Evolutionary conservation across 1,140 invertebrate species (phyloP).

Genomic region (Drosophila parabipectinata): DNA sequence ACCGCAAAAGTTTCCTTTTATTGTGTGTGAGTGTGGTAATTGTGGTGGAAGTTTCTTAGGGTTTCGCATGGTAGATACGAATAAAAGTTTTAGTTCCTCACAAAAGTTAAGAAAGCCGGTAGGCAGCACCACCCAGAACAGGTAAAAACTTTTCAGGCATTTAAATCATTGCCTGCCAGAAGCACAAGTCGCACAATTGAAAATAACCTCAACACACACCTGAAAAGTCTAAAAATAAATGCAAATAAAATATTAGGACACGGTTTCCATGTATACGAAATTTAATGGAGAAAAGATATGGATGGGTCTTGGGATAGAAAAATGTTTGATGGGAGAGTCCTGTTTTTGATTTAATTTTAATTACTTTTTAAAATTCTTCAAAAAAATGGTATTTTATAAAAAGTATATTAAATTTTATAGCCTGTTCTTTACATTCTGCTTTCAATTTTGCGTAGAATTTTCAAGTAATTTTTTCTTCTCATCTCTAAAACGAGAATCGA

Average conservation of each 20-base stretch:
- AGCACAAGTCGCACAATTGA: slow-evolving; percentile 52
- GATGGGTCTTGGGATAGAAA: slow-evolving; percentile 7
- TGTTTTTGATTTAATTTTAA: too few relatives aligned
- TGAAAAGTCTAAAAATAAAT: slow-evolving; percentile 11
- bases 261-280: slow-evolving; percentile 14
- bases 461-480: not conserved
- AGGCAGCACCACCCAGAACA: slow-evolving; percentile 4
- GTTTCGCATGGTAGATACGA: not conserved
- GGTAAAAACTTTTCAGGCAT: slow-evolving; percentile 38
- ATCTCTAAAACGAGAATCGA: slow-evolving; percentile 31
- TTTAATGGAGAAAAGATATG: slow-evolving; percentile 34
- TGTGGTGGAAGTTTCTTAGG: slow-evolving; percentile 13
- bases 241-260: slow-evolving; percentile 39
- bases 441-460: too few relatives aligned
- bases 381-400: too few relatives aligned
- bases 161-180: slow-evolving; percentile 73
- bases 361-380: too few relatives aligned
- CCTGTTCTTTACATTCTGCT: too few relatives aligned
- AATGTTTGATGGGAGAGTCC: too few relatives aligned
- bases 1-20: slow-evolving; percentile 28
- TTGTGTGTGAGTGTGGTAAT: slow-evolving; percentile 16
- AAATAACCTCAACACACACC: slow-evolving; percentile 34
- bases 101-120: slow-evolving; percentile 27
- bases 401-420: too few relatives aligned
- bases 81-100: slow-evolving; percentile 34